Base-by-base conservation (phyloP, 2,888 invertebrate species). In the Chloroclystis v-ata region DNA sequence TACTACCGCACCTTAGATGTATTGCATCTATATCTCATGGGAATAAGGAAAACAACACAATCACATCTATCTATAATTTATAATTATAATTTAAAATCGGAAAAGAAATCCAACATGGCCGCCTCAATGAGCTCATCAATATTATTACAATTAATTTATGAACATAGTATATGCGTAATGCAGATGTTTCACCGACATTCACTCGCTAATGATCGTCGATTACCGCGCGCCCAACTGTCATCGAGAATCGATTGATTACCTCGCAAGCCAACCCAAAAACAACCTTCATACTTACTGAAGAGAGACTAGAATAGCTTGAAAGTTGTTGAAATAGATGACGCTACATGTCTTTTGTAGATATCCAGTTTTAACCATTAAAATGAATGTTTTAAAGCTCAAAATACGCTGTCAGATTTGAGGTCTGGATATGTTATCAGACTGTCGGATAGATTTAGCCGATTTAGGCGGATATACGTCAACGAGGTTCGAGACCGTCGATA, bases 131-230 rank as follows among this genome's bases (percentile, higher is more conserved):
- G 30, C 47, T 43, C 50, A 65, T 44, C 49, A 64, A 60, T 57
- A 60, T n/a, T 61, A 66, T 59, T 57, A 44, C 37, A 52, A 50
- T 46, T 28, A 50, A 46, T 46, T 30, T 46, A 54, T 53, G 52
- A 48, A 56, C 55, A 53, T 56, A 61, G 57, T 65, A 64, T 61
- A 60, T 52, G 53, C 53, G 55, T 59, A 61, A 63, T 60, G 61
- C 65, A 66, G 65, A 70, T 70, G 68, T 50, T 56, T 61, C 67
- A 57, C 61, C 57, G 64, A 69, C 72, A 75, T 76, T 69, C 71
- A 72, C 60, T 70, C 67, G 69, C 78, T 82, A 78, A 82, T 80
- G 78, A 74, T 67, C 63, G 66, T 60, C 78, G 70, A 80, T 82
- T 79, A 81, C 70, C 72, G 76, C 65, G 56, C 75, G 63, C 68